Base-by-base conservation (phyloP, 92 coral and sea anemone species). In the Blastomussa wellsi region DNA sequence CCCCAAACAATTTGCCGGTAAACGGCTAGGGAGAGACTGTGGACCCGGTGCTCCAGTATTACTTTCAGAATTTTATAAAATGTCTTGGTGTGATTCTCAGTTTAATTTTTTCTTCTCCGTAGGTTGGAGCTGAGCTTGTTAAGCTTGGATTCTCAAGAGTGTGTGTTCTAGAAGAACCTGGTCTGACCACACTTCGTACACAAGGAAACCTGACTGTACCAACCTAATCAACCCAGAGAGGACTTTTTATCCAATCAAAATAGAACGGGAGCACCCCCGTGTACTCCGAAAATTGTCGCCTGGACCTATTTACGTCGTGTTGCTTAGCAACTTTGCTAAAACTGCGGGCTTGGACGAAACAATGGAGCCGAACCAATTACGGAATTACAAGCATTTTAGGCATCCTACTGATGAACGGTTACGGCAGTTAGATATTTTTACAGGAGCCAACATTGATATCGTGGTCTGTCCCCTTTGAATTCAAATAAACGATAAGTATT, bases 81-180 rank as follows among this genome's bases (percentile, higher is more conserved):
- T 13, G 7, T 24, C 8, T 15, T 17, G n/a, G 19, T 35, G 11
- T 53, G 9, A 4, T 57, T 78, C 19, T 26, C 48, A 20, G 29
- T 57, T 48, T 67, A 19, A n/a, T n/a, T n/a, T n/a, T n/a, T 64
- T 44, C 35, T 28, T 79, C 66, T 49, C 29, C 28, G 13, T 88
- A 97, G 99, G 84, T 97, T 91, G 99, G 93, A 22, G 95, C 92
- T 38, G 92, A 91, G 80, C 95, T 97, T 75, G 93, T 97, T 37
- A 88, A 91, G 44, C 91, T 88, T 29, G 94, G 91, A 62, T 97
- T 91, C 75, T 94, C 98, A 5, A 89, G 91, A 42, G 97, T 97
- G 62, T 94, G 99, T 80, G 98, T 97, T 41, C 84, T 97, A 83
- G 99, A 97, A 77, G 98, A 93, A 26, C 90, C 92, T 37, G 99